Percentiles rank a stretch among this genome's conserved stretches.
Evolutionary conservation across 2,113 vertebrate genomes (phyloP).

Genomic region (Maccullochella peelii): DNA sequence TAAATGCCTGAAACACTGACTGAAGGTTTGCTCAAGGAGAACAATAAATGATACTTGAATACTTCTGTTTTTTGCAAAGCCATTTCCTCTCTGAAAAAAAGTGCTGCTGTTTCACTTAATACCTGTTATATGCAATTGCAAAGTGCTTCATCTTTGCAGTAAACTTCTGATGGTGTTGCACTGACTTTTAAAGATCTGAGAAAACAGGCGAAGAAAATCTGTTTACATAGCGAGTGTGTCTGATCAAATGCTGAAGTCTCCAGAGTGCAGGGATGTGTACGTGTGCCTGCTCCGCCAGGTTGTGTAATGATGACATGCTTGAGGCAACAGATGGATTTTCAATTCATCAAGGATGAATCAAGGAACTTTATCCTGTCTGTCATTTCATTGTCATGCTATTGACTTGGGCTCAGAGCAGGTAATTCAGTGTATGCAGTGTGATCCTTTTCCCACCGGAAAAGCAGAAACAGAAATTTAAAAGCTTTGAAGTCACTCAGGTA

Average conservation of each 20-base stretch:
- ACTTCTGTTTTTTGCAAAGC: neutral
- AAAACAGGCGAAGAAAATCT: neutral
- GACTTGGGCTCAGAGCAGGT: neutral
- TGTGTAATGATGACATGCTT: neutral
- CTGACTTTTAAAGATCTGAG: neutral
- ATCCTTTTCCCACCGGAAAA: neutral
- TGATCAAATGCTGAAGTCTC: constrained; percentile 8
- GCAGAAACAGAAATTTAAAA: neutral
- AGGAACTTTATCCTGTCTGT: neutral
- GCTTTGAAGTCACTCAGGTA: neutral
- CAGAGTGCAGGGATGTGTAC: neutral
- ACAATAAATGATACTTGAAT: neutral
- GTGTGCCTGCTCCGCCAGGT: neutral
- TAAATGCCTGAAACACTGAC: neutral
- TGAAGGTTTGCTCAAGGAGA: neutral
- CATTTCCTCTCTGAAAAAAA: neutral
- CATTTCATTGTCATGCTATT: neutral
- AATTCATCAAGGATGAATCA: constrained; percentile 34
- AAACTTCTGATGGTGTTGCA: neutral
- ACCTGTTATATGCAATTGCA: neutral
- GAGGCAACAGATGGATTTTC: constrained; percentile 25
- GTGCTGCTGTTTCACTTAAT: neutral
- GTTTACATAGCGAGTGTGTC: constrained; percentile 15
- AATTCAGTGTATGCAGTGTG: neutral
- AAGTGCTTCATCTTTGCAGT: neutral